Evolutionary conservation across 2,888 invertebrate species (phyloP).

Genomic region (Pandemis corylana): DNA sequence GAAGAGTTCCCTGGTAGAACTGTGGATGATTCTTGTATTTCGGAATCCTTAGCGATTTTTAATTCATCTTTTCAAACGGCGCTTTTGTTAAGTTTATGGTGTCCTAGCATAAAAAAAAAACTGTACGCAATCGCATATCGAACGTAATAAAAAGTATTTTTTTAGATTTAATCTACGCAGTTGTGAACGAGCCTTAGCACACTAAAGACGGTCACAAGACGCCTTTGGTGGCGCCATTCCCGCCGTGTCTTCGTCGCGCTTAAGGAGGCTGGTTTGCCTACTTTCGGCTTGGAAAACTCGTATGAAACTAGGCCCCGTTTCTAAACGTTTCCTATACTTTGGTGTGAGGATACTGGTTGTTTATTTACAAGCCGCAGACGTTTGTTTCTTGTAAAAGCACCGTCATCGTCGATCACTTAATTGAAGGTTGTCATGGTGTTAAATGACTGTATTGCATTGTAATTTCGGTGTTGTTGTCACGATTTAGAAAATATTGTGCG

Average conservation of each 20-base stretch:
- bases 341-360: slow-evolving; percentile 30
- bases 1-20: too few species aligned
- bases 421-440: slow-evolving; percentile 15
- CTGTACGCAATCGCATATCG: too few species aligned
- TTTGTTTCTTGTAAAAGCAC: slow-evolving; percentile 20
- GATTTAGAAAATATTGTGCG: neutral
- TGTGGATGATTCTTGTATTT: too few species aligned
- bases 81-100: too few species aligned
- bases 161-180: neutral
- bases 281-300: slow-evolving; percentile 82
- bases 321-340: slow-evolving; percentile 64
- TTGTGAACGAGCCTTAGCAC: too few species aligned
- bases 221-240: slow-evolving; percentile 43
- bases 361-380: slow-evolving; percentile 17
- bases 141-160: neutral
- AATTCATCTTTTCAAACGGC: too few species aligned
- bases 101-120: too few species aligned
- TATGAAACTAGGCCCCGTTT: slow-evolving; percentile 75
- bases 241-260: slow-evolving; percentile 55
- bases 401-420: slow-evolving; percentile 5
- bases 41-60: too few species aligned
- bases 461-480: neutral
- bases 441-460: neutral
- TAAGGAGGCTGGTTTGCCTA: slow-evolving; percentile 69
- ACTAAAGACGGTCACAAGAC: neutral